Evolutionary conservation across 2,797 vertebrate species (phyloP).

Genomic region (Phrynocephalus guinanensis): DNA sequence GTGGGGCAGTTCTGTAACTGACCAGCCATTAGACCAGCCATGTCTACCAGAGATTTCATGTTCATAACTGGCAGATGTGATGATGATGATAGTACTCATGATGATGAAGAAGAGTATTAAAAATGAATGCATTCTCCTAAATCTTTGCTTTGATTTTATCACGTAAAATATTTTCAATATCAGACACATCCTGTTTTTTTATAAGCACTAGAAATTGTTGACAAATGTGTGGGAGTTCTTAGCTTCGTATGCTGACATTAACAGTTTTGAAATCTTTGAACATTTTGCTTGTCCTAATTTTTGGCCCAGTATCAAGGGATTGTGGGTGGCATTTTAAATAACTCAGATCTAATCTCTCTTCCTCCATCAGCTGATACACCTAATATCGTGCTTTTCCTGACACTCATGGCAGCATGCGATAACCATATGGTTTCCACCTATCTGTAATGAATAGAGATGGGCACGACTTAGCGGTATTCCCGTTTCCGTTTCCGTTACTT

Average conservation of each 20-base stretch:
- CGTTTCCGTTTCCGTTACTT: too few species aligned
- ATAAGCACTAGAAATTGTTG: conserved; percentile 24
- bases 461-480: too few species aligned
- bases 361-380: neutral
- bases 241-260: conserved; percentile 21
- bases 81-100: too few species aligned
- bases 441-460: neutral
- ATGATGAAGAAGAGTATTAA: neutral
- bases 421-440: conserved; percentile 43
- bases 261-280: neutral
- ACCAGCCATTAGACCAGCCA: too few species aligned
- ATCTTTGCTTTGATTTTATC: conserved; percentile 28
- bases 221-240: conserved; percentile 14
- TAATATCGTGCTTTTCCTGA: conserved; percentile 18
- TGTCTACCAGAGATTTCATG: too few species aligned
- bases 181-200: conserved; percentile 15
- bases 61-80: too few species aligned
- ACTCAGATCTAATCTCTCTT: conserved; percentile 30
- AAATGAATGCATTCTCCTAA: neutral
- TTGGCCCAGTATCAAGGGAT: conserved; percentile 24
- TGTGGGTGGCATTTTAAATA: conserved; percentile 30
- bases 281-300: conserved; percentile 28
- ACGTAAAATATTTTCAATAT: conserved; percentile 31
- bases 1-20: too few species aligned
- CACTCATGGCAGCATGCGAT: neutral